A percentile compares a stretch with the other conserved stretches of the same genome.
Conservation (phyloP, 2,113 vertebrate genomes). For the Psophia crepitans region DNA sequence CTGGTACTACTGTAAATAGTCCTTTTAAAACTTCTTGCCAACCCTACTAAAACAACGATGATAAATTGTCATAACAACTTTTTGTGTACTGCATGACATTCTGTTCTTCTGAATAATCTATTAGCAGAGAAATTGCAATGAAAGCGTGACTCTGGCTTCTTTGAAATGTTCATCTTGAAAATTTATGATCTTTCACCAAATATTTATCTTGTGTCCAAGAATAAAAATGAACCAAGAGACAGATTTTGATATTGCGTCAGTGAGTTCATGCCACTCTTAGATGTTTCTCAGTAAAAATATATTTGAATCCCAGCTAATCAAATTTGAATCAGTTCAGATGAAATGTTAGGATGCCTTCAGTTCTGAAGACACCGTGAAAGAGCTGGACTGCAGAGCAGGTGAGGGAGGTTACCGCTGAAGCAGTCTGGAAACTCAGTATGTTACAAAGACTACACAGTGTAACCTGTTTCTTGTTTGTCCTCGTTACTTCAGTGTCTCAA, state of each 20-base stretch:
- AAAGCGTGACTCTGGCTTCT: not conserved
- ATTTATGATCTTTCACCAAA: not conserved
- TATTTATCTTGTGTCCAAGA: not conserved
- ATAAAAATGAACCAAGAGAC: not conserved
- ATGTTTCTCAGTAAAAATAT: not conserved
- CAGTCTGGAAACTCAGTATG: not conserved
- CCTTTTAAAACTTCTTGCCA: not conserved
- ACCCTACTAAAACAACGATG: not conserved
- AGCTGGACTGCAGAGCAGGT: not conserved
- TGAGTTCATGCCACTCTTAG: not conserved
- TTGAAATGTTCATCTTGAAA: not conserved
- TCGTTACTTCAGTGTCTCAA: not conserved
- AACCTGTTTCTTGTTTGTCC: not conserved
- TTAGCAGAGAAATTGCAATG: not conserved
- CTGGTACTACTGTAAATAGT: not conserved
- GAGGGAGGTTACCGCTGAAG: not conserved
- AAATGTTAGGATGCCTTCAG: not conserved
- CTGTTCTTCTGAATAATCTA: conserved; percentile 32
- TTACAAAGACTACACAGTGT: not conserved
- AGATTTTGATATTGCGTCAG: not conserved
- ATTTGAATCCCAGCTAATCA: not conserved
- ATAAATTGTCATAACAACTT: not conserved
- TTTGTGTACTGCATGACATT: not conserved
- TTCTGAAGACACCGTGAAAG: not conserved
- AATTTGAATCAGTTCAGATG: not conserved